Evolutionary conservation across 2,888 invertebrate genomes (phyloP), one percentile per base, ranked within the genome.

Genomic region (Cloeon dipterum): DNA sequence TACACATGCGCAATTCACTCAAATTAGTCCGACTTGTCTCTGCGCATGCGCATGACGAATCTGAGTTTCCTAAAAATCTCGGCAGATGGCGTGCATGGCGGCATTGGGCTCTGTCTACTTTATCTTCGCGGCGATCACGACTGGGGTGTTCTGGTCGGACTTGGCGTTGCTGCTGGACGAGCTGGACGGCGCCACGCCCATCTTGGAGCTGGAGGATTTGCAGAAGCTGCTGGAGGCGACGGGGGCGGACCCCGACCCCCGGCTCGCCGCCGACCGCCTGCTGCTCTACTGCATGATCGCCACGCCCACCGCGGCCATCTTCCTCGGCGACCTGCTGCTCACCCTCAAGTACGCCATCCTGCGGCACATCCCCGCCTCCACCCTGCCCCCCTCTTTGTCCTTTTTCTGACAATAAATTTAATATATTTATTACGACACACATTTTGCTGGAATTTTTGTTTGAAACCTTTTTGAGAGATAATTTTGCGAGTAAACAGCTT

Each of bases 291-390:
- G 39, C 7, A 25, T 40, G 3, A 29, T 42, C 20, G 32, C 37
- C 35, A 14, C 38, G 23, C 10, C 14, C 36, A 32, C 35, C 20
- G 33, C 32, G 10, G 21, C 29, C 1, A 21, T 42, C 26, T 42
- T 37, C 34, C 17, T 34, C 7, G 40, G 32, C 2, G 42, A 42
- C 35, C 26, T 37, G 17, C 34, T 39, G 10, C 34, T 39, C 19
- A 42, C 37, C 35, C 25, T 42, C 39, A 39, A 37, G 26, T 26
- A 41, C 37, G 17, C 32, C 29, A 20, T 39, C 25, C 11, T 39
- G 26, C 13, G 34, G 14, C 34, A 38, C 26, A 32, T 7, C 5
- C 29, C 29, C n/a, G n/a, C n/a, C n/a, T n/a, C n/a, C n/a, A n/a
- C n/a, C n/a, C n/a, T n/a, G n/a, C n/a, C n/a, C n/a, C n/a, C n/a